Conservation (phyloP, 2,888 invertebrate species). For the Drosophila leonis region DNA sequence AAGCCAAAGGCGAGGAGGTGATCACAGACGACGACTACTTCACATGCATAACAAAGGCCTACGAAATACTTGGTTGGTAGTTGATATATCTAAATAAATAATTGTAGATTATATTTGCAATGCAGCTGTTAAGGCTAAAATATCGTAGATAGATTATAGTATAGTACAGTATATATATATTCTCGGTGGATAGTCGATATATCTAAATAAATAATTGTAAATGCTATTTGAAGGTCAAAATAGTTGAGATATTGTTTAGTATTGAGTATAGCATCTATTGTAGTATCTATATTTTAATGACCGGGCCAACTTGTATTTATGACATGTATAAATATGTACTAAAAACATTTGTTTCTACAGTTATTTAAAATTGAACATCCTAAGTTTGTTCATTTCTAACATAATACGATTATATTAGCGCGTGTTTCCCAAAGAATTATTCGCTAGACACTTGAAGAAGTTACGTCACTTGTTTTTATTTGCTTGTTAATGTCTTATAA, state of each 20-base stretch:
- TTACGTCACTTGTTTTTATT: conserved; percentile 7
- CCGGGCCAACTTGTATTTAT: too few species aligned
- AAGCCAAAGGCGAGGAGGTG: conserved; percentile 94
- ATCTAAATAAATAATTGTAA: not conserved
- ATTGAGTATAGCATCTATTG: not conserved
- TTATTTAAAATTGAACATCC: not conserved
- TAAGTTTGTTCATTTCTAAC: not conserved
- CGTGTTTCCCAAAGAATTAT: not conserved
- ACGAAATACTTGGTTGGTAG: conserved; percentile 92
- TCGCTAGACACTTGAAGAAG: not conserved
- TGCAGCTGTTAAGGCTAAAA: not conserved
- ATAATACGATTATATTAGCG: not conserved
- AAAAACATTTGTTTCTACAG: too few species aligned
- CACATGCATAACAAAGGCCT: conserved; percentile 99
- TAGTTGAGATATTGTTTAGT: not conserved
- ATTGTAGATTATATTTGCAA: not conserved
- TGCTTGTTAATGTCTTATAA: conserved; percentile 1
- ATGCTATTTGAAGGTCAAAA: not conserved
- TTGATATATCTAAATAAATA: conserved; percentile 1
- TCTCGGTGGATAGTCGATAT: not conserved
- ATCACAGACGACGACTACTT: conserved; percentile 98
- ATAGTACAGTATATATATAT: not conserved
- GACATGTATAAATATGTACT: too few species aligned
- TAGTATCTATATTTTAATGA: too few species aligned
- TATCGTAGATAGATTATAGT: not conserved